These are phyloP conservation scores for Drosophila ogumai DNA, from an alignment of 1,140 invertebrate genomes.

Conservation along the genomic window DNA sequence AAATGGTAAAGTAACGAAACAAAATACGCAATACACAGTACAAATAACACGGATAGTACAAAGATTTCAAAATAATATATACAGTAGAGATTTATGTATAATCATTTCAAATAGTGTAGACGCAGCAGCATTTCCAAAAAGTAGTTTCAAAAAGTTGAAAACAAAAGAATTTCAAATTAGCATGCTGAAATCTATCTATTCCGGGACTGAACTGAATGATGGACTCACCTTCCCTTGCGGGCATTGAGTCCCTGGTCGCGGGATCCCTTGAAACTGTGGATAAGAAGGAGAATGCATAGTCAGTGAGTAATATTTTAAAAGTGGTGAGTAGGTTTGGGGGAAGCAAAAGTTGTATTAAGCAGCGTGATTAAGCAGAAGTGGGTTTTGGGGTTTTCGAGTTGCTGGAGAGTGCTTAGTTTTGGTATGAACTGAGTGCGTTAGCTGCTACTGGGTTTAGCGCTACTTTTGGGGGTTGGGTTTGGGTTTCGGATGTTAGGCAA, in stretches of 20 bases:
- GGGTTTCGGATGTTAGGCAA: slow-evolving; percentile 46
- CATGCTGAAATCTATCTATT: slow-evolving; percentile 76
- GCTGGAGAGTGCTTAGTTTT: slow-evolving; percentile 16
- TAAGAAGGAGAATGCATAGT: neutral
- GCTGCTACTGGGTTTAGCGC: slow-evolving; percentile 51
- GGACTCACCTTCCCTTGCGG: slow-evolving; percentile 81
- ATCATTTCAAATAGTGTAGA: slow-evolving; percentile 59
- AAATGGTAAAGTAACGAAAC: slow-evolving; percentile 70
- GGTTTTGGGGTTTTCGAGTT: neutral
- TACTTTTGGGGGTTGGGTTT: slow-evolving; percentile 23
- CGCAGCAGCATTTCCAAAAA: slow-evolving; percentile 81
- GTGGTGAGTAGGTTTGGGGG: neutral
- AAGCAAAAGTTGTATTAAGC: slow-evolving; percentile 59
- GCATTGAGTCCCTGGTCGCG: slow-evolving; percentile 85
- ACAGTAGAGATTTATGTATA: slow-evolving; percentile 22
- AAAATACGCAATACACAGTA: slow-evolving; percentile 57
- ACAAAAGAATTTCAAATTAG: slow-evolving; percentile 61
- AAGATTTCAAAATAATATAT: slow-evolving; percentile 10
- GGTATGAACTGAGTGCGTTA: slow-evolving; percentile 49
- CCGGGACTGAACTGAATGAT: slow-evolving; percentile 17
- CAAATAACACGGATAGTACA: slow-evolving; percentile 23
- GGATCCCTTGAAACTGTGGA: slow-evolving; percentile 87
- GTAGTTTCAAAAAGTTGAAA: slow-evolving; percentile 54
- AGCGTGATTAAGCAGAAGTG: slow-evolving; percentile 58
- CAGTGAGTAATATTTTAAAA: neutral